phyloP scores from a whole-genome alignment of 2,888 invertebrate species.

The Horisme vitalbata region DNA sequence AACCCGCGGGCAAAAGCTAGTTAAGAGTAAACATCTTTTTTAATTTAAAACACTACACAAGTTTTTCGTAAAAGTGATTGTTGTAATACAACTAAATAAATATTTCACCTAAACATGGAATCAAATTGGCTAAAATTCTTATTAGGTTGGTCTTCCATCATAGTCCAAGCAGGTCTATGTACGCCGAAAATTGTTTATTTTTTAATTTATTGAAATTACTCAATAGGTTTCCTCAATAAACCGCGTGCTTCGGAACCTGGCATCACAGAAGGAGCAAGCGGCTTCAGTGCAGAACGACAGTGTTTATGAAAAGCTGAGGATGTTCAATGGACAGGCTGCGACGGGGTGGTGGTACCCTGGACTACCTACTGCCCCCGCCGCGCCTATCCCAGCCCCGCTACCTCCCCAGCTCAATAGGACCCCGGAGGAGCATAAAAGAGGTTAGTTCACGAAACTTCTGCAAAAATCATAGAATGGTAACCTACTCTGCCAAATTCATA shows the following conservation, averaged over 20 bases:
- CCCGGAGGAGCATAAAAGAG: conserved; percentile 90
- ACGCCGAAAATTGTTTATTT: conserved; percentile 30
- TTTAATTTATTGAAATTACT: conserved; percentile 15
- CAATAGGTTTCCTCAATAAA: conserved; percentile 98
- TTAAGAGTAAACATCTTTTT: too few relatives aligned
- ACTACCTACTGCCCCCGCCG: conserved; percentile 87
- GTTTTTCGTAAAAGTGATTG: too few relatives aligned
- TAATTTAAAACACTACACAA: too few relatives aligned
- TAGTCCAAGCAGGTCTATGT: conserved; percentile 3
- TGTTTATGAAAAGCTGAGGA: conserved; percentile 96
- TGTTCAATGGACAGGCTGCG: conserved; percentile 95
- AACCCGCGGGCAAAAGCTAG: too few relatives aligned
- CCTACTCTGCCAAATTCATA: too few relatives aligned
- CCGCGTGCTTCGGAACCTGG: conserved; percentile 97
- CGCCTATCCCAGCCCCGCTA: conserved; percentile 87
- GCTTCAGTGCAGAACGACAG: conserved; percentile 92
- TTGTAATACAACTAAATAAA: too few relatives aligned
- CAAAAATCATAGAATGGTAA: too few relatives aligned
- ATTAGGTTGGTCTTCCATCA: too few relatives aligned
- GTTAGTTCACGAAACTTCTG: too few relatives aligned
- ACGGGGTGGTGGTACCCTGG: conserved; percentile 94
- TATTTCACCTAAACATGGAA: too few relatives aligned
- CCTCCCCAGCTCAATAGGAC: conserved; percentile 83
- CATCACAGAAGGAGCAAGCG: conserved; percentile 97
- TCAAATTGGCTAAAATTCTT: too few relatives aligned